phyloP scores from a whole-genome alignment of 2,888 invertebrate genomes.

The Lordiphosa fenestrarum region DNA sequence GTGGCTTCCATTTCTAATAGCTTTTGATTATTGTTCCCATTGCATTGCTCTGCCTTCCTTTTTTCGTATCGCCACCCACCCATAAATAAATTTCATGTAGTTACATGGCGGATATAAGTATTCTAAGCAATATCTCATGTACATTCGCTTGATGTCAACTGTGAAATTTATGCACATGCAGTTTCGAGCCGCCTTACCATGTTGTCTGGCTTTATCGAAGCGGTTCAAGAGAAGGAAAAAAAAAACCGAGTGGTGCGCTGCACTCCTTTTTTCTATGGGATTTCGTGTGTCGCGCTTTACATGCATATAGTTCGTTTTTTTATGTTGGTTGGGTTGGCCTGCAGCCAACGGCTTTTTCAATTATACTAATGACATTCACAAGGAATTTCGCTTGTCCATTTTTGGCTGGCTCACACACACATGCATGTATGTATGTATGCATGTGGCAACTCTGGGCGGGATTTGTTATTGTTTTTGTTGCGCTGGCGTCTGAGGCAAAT shows the following conservation, averaged over 20 bases:
- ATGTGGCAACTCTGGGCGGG: conserved; percentile 38
- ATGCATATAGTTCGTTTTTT: conserved; percentile 16
- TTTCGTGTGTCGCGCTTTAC: conserved; percentile 66
- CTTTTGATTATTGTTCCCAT: no score
- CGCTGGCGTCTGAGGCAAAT: conserved; percentile 62
- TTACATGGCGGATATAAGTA: conserved; percentile 24
- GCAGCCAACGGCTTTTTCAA: conserved; percentile 72
- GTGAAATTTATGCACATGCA: conserved; percentile 63
- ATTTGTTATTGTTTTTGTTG: conserved; percentile 52
- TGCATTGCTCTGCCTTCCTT: not conserved
- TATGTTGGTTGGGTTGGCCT: conserved; percentile 60
- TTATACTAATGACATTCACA: conserved; percentile 73
- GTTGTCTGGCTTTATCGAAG: conserved; percentile 4
- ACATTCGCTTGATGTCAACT: conserved; percentile 57
- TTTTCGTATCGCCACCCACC: conserved; percentile 29
- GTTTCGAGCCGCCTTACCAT: conserved; percentile 4
- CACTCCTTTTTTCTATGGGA: conserved; percentile 45
- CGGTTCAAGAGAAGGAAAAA: conserved; percentile 2
- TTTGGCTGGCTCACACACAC: conserved; percentile 36
- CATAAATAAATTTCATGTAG: conserved; percentile 30
- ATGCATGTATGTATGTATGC: no score
- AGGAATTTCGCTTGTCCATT: conserved; percentile 55
- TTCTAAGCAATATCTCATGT: conserved; percentile 61
- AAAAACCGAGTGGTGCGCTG: not conserved
- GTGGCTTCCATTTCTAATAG: no score